Evolutionary conservation across 2,888 invertebrate genomes (phyloP), one percentile per base, ranked within the genome.

Genomic region (Drosophila peninsularis): DNA sequence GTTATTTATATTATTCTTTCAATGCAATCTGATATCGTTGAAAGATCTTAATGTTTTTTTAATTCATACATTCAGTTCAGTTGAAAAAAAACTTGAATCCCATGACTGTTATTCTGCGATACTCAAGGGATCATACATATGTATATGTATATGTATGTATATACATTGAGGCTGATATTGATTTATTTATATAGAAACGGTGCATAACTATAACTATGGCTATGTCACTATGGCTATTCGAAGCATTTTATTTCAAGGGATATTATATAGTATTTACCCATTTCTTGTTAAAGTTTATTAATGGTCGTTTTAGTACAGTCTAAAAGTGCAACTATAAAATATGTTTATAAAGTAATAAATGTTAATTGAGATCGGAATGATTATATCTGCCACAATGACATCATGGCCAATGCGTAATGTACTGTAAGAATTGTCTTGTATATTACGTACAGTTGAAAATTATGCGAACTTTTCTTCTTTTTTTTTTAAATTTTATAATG

Each of bases 201-300:
- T 41, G 62, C 13, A 6, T 27, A 49, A 9, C 34, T 32, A 50
- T 14, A 3, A 13, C 32, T 17, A 32, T 7, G 13, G 13, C 17
- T 17, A 32, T 7, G 13, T 6, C 17, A 17, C 19, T 17, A 39
- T 24, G 13, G 10, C 5, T 21, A 21, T 27, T 27, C 44, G 42
- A 10, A 27, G 34, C 19, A 7, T 21, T 58, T 1, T 10, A 34
- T 6, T 9, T 39, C 17, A 1, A 4, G 17, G 5, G 10, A 21
- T 14, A 21, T 50, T 5, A 21, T 19, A 19, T 34, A 50, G 50
- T 87, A 81, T 65, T 82, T 82, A 82, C 88, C 82, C 82, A 82
- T 82, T 69, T 49, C 55, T 39, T 56, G 17, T 62, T 34, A 32
- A n/a, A 47, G 9, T 39, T 37, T n/a, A n/a, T 78, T 53, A 81